phyloP scores from a whole-genome alignment of 2,797 vertebrate species.

The Propithecus perrieri region DNA sequence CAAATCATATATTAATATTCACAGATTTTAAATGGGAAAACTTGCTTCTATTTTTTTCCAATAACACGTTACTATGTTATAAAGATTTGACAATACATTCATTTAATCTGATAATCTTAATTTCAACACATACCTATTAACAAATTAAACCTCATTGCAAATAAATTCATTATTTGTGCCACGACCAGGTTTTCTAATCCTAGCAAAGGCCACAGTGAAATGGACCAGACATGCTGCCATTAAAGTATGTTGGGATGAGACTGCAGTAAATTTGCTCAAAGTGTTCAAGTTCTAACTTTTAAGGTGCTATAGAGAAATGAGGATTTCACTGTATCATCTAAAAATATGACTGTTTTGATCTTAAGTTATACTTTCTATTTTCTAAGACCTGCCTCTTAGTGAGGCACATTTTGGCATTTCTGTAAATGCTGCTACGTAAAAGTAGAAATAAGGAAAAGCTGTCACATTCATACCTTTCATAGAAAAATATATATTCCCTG shows the following conservation, averaged over 20 bases:
- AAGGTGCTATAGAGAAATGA: slow-evolving; percentile 61
- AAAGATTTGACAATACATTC: slow-evolving; percentile 52
- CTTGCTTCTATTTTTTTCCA: slow-evolving; percentile 60
- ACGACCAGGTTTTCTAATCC: slow-evolving; percentile 33
- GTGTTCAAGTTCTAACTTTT: slow-evolving; percentile 45
- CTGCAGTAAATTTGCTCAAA: neutral
- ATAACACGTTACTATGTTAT: slow-evolving; percentile 3
- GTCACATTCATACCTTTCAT: slow-evolving; percentile 86
- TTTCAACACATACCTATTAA: slow-evolving; percentile 41
- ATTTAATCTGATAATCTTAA: slow-evolving; percentile 46
- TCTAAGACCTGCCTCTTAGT: slow-evolving; percentile 83
- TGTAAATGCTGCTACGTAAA: slow-evolving; percentile 85
- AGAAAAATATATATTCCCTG: slow-evolving; percentile 90
- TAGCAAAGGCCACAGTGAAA: slow-evolving; percentile 34
- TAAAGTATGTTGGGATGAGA: neutral
- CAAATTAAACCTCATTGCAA: slow-evolving; percentile 25
- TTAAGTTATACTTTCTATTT: slow-evolving; percentile 76
- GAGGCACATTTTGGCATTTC: slow-evolving; percentile 87
- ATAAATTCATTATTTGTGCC: slow-evolving; percentile 13
- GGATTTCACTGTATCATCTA: slow-evolving; percentile 81
- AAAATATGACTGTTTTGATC: slow-evolving; percentile 79
- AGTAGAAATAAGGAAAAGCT: slow-evolving; percentile 86
- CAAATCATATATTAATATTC: slow-evolving; percentile 66
- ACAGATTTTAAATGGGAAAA: slow-evolving; percentile 68
- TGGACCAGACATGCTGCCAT: slow-evolving; percentile 1